These are phyloP conservation scores for Trachythela sp. DNA, from an alignment of 64 coral and sea anemone species.

Conservation along the genomic window DNA sequence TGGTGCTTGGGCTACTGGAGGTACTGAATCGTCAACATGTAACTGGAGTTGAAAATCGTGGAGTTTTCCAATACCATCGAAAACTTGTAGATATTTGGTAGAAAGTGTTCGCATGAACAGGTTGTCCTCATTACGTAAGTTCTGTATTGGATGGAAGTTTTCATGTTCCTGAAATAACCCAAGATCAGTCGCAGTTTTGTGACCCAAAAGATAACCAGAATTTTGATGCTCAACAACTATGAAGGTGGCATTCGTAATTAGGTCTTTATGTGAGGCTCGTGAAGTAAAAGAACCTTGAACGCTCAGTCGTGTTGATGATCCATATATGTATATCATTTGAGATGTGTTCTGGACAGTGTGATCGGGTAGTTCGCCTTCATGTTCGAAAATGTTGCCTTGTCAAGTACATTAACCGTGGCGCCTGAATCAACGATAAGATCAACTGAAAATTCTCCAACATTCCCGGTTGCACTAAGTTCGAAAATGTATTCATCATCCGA, in stretches of 20 bases:
- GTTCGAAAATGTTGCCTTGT: not conserved
- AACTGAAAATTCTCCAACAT: not conserved
- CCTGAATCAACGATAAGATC: not conserved
- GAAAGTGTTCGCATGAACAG: not conserved
- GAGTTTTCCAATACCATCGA: conserved; percentile 32
- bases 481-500: conserved; percentile 29
- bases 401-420: conserved; percentile 17
- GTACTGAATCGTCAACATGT: not conserved
- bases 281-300: not conserved
- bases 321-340: not conserved
- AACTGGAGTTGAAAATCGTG: conserved; percentile 34
- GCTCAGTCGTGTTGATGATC: not conserved
- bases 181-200: not conserved
- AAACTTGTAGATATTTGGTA: conserved; percentile 31
- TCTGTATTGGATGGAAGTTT: not conserved
- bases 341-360: not conserved
- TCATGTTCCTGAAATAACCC: not conserved
- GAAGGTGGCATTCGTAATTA: not conserved
- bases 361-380: not conserved
- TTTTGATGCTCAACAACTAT: not conserved
- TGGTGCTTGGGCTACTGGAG: not conserved
- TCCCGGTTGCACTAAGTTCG: not conserved
- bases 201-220: not conserved
- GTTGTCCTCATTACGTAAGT: not conserved
- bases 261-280: not conserved